Evolutionary conservation across 2,113 vertebrate species (phyloP).

Genomic region (Albula glossodonta): DNA sequence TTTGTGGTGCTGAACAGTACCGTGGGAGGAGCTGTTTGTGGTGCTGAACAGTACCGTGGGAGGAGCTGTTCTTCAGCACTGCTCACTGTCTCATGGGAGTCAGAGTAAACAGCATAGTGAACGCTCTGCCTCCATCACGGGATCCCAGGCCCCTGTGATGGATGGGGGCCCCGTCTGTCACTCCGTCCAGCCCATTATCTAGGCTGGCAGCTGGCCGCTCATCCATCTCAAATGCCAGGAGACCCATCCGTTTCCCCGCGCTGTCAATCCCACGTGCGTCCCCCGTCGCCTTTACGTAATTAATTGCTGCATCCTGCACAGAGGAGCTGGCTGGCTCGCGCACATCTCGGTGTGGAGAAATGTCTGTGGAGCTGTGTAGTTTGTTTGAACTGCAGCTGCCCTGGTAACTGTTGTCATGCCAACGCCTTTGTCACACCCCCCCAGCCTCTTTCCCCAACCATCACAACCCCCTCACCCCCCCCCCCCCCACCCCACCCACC

Average conservation of each 20-base stretch:
- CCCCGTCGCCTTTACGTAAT: slow-evolving; percentile 28
- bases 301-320: slow-evolving; percentile 19
- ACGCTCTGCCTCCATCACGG: neutral
- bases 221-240: slow-evolving; percentile 11
- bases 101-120: neutral
- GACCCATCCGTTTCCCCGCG: slow-evolving; percentile 25
- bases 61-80: no score
- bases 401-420: slow-evolving; percentile 68
- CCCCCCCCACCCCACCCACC: neutral
- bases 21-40: neutral
- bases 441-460: neutral
- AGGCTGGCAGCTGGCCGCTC: slow-evolving; percentile 5
- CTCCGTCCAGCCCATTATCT: slow-evolving; percentile 33
- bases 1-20: neutral
- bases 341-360: slow-evolving; percentile 24
- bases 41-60: neutral
- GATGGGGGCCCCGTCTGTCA: slow-evolving; percentile 4
- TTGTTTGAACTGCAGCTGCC: slow-evolving; percentile 68
- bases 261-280: slow-evolving; percentile 38
- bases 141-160: slow-evolving; percentile 33
- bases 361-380: slow-evolving; percentile 51
- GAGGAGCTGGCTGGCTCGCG: neutral
- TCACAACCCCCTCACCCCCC: slow-evolving; percentile 16
- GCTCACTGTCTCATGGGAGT: no score
- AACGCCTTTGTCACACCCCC: slow-evolving; percentile 42